Evolutionary conservation across 1,140 invertebrate genomes (phyloP).

Genomic region (Epicauta chinensis): DNA sequence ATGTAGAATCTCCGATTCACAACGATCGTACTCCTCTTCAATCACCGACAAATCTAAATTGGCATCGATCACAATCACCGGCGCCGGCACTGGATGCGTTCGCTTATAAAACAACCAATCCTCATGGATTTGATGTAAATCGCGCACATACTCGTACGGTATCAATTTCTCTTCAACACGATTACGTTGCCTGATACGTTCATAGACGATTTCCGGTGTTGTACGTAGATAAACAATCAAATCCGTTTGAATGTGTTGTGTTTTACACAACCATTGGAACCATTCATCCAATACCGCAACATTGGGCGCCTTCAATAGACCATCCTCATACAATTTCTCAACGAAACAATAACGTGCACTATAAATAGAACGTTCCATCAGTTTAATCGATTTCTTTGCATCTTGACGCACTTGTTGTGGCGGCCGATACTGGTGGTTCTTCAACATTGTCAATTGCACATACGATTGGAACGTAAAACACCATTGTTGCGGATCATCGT

Average conservation of each 20-base stretch:
- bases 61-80: conserved; percentile 55
- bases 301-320: conserved; percentile 41
- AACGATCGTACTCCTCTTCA: conserved; percentile 54
- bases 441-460: conserved; percentile 81
- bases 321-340: conserved; percentile 61
- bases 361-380: conserved; percentile 85
- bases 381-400: conserved; percentile 50
- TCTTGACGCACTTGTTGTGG: conserved; percentile 50
- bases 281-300: conserved; percentile 74
- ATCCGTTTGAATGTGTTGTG: conserved; percentile 64
- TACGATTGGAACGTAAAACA: conserved; percentile 83
- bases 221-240: conserved; percentile 84
- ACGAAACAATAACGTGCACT: conserved; percentile 80
- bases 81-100: conserved; percentile 49
- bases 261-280: conserved; percentile 72
- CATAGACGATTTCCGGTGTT: conserved; percentile 71
- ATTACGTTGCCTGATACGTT: conserved; percentile 69
- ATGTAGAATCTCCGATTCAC: conserved; percentile 43
- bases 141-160: conserved; percentile 65
- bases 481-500: conserved; percentile 72
- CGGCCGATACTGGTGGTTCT: conserved; percentile 62
- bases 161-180: conserved; percentile 74
- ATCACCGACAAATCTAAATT: conserved; percentile 56
- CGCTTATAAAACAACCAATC: conserved; percentile 67
- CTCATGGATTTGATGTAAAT: conserved; percentile 77